These are phyloP conservation scores for Somateria mollissima DNA, from an alignment of 2,797 vertebrate species.

Conservation along the genomic window DNA sequence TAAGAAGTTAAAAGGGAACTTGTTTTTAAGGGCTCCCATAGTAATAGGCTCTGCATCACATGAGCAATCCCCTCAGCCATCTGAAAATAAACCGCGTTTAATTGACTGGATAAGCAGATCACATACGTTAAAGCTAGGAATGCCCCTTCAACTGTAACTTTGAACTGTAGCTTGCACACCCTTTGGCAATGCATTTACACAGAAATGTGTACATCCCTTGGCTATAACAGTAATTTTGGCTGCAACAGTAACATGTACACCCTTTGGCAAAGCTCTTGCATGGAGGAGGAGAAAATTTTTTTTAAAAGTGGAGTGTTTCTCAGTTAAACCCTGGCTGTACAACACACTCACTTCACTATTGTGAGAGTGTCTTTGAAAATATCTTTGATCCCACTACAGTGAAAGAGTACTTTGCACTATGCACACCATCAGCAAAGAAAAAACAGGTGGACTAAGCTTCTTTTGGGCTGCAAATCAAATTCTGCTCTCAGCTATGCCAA, in stretches of 20 bases:
- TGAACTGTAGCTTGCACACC: slow-evolving; percentile 63
- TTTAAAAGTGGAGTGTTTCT: not conserved
- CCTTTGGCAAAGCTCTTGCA: slow-evolving; percentile 60
- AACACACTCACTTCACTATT: not conserved
- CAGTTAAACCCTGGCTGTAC: not conserved
- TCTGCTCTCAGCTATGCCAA: not conserved
- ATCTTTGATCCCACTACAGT: not conserved
- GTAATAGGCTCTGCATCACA: slow-evolving; percentile 44
- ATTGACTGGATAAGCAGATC: slow-evolving; percentile 70
- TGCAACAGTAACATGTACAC: slow-evolving; percentile 64
- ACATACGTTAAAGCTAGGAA: slow-evolving; percentile 67
- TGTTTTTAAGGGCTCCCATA: slow-evolving; percentile 56
- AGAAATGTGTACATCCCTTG: slow-evolving; percentile 69
- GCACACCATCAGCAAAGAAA: not conserved
- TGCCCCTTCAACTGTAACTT: slow-evolving; percentile 75
- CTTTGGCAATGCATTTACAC: slow-evolving; percentile 54
- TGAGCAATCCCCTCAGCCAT: slow-evolving; percentile 58
- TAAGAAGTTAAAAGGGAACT: slow-evolving; percentile 54
- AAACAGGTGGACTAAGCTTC: not conserved
- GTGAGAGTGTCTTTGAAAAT: not conserved
- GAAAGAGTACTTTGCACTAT: not conserved
- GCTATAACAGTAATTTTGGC: slow-evolving; percentile 76
- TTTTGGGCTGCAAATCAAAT: not conserved
- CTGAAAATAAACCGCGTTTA: slow-evolving; percentile 58
- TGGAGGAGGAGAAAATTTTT: not conserved